These are phyloP conservation scores for Lasioglossum villosulum DNA, from an alignment of 2,888 invertebrate genomes.

Conservation along the genomic window DNA sequence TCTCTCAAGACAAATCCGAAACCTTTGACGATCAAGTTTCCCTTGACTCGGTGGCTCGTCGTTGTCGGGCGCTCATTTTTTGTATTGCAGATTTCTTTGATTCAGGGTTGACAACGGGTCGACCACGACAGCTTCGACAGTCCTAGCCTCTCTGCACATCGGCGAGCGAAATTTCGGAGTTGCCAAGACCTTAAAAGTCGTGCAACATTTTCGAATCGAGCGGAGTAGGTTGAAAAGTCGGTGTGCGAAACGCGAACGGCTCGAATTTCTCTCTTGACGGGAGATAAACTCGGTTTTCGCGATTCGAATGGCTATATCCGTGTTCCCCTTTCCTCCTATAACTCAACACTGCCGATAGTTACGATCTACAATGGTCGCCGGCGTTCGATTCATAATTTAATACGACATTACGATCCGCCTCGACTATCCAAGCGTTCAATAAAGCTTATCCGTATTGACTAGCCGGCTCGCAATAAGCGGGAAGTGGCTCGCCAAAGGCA, in stretches of 20 bases:
- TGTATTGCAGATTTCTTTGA: background rate
- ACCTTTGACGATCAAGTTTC: background rate
- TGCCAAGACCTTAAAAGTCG: too few species aligned
- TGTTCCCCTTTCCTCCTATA: background rate
- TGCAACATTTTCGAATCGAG: background rate
- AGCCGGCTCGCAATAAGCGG: constrained; percentile 38
- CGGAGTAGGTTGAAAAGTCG: background rate
- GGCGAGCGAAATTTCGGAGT: background rate
- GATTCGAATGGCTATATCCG: background rate
- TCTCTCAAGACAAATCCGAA: background rate
- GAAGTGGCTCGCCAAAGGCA: constrained; percentile 45
- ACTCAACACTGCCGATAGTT: constrained; percentile 13
- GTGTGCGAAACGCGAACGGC: background rate
- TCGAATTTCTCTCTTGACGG: background rate
- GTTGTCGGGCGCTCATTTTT: background rate
- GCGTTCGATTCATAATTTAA: constrained; percentile 43
- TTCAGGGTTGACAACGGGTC: background rate
- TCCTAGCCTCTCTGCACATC: too few species aligned
- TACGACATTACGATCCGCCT: constrained; percentile 37
- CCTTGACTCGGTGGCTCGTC: background rate
- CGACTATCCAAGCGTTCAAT: constrained; percentile 30
- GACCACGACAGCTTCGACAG: background rate
- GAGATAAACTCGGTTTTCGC: background rate
- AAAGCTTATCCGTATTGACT: constrained; percentile 42
- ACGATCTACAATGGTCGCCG: constrained; percentile 23